Base-by-base conservation (phyloP, 1,140 invertebrate genomes). In the Drosophila funebris region DNA sequence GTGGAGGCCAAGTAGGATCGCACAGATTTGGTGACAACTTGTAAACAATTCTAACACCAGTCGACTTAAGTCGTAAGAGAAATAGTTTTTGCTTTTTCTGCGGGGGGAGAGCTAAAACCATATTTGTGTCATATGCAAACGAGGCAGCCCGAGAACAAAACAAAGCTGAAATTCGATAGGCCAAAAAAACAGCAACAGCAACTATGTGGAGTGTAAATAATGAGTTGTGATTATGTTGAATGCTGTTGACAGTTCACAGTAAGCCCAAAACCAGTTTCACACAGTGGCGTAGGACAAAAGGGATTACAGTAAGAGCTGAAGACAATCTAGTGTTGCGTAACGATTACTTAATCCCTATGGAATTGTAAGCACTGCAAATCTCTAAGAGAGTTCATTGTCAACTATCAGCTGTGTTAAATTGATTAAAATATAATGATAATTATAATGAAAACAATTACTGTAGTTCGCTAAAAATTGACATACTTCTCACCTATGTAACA, bases 71-170 rank as follows among this genome's bases (percentile, higher is more conserved):
- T 73, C 64, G 62, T 54, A 78, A 79, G 67, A 61, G 54, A 67
- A 37, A 69, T 83, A 58, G 58, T 69, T 76, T 36, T 36, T 36
- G 31, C 31, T 33, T 33, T 11, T 33, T 43, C 70, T 22, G 37
- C 18, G 24, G 33, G 24, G 1, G 50, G 2, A 29, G 29, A 36
- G 16, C 46, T 8, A 5, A 50, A 43, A 27, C 44, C 68, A 68
- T 61, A 75, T 75, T 61, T 85, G 69, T 87, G 81, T 81, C 81
- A 87, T 71, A 84, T 84, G 81, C 77, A 77, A 84, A 84, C 73
- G 77, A 84, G 73, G 37, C 43, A 29, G 13, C 11, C n/a, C 36
- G 60, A 71, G 58, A 78, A 63, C 56, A 62, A 33, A 27, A 62
- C 31, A 67, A 62, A 69, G 64, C 63, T 85, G 77, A 85, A 85